Percentiles rank a stretch among this genome's conserved stretches.
phyloP scores from a whole-genome alignment of 2,797 vertebrate species.

The Choloepus didactylus region DNA sequence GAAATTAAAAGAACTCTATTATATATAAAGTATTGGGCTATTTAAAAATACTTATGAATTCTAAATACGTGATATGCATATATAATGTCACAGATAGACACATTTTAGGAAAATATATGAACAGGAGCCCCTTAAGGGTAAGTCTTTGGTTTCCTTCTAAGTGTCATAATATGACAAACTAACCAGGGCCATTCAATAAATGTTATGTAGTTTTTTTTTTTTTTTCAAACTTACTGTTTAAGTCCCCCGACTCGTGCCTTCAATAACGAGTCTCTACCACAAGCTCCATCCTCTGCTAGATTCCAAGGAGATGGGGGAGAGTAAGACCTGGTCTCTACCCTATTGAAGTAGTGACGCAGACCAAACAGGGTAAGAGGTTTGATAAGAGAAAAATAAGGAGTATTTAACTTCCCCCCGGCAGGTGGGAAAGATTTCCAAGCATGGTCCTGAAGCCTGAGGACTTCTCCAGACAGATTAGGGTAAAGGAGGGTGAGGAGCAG shows the following conservation, averaged over 20 bases:
- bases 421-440: neutral
- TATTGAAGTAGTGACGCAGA: too few species aligned
- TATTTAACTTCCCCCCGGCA: accelerated
- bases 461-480: too few species aligned
- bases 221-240: neutral
- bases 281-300: too few species aligned
- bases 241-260: neutral
- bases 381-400: neutral
- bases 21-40: neutral
- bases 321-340: accelerated
- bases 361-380: neutral
- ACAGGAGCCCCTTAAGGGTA: neutral
- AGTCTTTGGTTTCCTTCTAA: neutral
- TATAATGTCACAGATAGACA: neutral
- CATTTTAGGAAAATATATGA: neutral
- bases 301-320: neutral
- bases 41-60: neutral
- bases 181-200: neutral
- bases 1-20: neutral
- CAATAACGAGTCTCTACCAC: accelerated
- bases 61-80: neutral
- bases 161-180: accelerated
- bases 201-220: neutral
- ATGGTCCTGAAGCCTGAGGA: neutral
- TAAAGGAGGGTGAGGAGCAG: too few species aligned